Evolutionary conservation across 2,797 vertebrate species (phyloP).

Genomic region (Myripristis jacobus): DNA sequence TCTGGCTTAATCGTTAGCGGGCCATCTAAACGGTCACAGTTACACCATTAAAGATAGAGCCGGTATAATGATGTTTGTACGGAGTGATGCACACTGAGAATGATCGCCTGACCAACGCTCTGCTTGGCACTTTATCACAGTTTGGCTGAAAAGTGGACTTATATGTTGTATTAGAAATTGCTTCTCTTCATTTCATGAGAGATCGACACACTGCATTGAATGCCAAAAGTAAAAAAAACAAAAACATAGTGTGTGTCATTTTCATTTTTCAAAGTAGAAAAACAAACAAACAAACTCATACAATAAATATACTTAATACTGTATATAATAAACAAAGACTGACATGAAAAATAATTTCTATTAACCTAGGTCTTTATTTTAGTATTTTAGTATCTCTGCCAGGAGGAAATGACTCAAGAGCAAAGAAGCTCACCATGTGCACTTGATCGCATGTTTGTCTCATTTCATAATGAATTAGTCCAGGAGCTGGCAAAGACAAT

Average conservation of each 20-base stretch:
- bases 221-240: too few relatives aligned
- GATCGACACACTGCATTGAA: too few relatives aligned
- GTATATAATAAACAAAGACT: too few relatives aligned
- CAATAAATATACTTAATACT: too few relatives aligned
- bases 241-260: too few relatives aligned
- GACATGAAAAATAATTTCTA: background rate
- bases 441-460: constrained; percentile 52
- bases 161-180: background rate
- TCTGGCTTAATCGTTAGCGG: constrained; percentile 29
- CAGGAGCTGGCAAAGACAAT: constrained; percentile 34
- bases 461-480: constrained; percentile 61
- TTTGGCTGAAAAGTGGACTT: too few relatives aligned
- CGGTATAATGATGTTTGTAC: constrained; percentile 23
- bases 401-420: constrained; percentile 56
- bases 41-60: constrained; percentile 18
- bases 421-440: constrained; percentile 60
- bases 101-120: constrained; percentile 16
- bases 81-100: background rate
- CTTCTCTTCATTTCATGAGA: too few relatives aligned
- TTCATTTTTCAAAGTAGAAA: too few relatives aligned
- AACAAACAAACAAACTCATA: too few relatives aligned
- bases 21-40: constrained; percentile 39
- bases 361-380: constrained; percentile 52
- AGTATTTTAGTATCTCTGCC: constrained; percentile 63
- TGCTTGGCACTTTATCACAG: background rate